These are phyloP conservation scores for Indicator indicator DNA, from an alignment of 2,113 vertebrate species.

Conservation along the genomic window DNA sequence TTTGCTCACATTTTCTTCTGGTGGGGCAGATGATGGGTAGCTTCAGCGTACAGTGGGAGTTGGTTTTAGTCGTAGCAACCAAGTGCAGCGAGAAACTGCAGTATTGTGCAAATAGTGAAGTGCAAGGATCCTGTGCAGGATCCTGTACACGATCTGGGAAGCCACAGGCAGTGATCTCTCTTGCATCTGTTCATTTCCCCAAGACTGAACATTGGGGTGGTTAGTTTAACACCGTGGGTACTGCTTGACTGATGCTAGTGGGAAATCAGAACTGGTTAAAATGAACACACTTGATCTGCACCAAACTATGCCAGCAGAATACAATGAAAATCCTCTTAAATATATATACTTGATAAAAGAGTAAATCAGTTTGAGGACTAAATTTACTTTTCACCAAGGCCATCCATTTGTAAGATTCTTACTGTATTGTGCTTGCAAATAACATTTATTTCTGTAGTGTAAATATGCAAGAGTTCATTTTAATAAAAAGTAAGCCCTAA, in stretches of 20 bases:
- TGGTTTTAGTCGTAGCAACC: neutral
- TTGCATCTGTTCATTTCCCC: neutral
- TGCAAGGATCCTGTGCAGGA: neutral
- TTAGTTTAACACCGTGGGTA: fast-evolving
- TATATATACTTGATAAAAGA: conserved; percentile 52
- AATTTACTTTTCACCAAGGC: conserved; percentile 67
- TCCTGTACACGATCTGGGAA: neutral
- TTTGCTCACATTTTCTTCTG: neutral
- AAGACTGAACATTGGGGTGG: neutral
- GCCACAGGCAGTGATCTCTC: neutral
- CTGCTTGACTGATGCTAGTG: fast-evolving
- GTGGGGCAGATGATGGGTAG: neutral
- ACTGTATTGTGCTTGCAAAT: conserved; percentile 81
- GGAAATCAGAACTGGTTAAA: neutral
- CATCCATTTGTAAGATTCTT: conserved; percentile 69
- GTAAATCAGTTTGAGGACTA: conserved; percentile 54
- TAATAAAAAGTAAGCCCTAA: conserved; percentile 85
- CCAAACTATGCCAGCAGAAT: neutral
- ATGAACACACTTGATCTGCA: neutral
- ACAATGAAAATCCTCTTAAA: conserved; percentile 48
- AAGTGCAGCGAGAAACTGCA: neutral
- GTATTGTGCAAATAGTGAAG: neutral
- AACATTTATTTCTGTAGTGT: conserved; percentile 83
- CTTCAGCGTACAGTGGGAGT: neutral
- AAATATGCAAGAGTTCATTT: conserved; percentile 86